A percentile compares a stretch with the other conserved stretches of the same genome.
Conservation (phyloP, 1,140 invertebrate genomes). For the Leguminivora glycinivorella region DNA sequence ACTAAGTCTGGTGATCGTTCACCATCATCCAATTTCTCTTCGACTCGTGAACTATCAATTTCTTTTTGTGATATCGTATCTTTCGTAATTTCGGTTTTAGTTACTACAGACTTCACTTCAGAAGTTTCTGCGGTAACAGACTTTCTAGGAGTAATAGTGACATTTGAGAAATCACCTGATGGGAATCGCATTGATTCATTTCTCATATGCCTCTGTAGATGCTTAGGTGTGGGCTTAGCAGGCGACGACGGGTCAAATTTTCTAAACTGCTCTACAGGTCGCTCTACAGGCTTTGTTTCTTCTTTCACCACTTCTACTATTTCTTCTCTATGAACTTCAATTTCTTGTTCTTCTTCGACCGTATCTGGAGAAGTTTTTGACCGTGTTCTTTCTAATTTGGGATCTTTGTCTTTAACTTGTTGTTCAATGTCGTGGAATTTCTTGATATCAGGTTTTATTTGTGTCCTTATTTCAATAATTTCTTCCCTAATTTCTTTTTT, state of each 20-base stretch:
- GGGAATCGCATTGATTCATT: constrained; percentile 79
- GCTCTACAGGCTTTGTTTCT: constrained; percentile 53
- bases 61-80: constrained; percentile 73
- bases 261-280: constrained; percentile 63
- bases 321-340: constrained; percentile 45
- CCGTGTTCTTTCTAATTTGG: constrained; percentile 61
- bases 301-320: constrained; percentile 50
- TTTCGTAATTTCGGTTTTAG: constrained; percentile 56
- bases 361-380: constrained; percentile 67
- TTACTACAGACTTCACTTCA: constrained; percentile 61
- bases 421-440: constrained; percentile 77
- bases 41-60: constrained; percentile 66
- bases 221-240: constrained; percentile 75
- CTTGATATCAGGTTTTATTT: constrained; percentile 80
- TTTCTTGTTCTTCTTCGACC: constrained; percentile 52
- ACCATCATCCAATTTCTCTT: constrained; percentile 72
- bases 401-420: constrained; percentile 66
- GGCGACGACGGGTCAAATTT: constrained; percentile 72
- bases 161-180: constrained; percentile 77
- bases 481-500: constrained; percentile 84
- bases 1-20: constrained; percentile 69
- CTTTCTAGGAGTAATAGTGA: constrained; percentile 74
- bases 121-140: constrained; percentile 64
- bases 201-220: constrained; percentile 77
- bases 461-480: constrained; percentile 84